Conservation (phyloP, 1,140 invertebrate species). For the Caerostris darwini region DNA sequence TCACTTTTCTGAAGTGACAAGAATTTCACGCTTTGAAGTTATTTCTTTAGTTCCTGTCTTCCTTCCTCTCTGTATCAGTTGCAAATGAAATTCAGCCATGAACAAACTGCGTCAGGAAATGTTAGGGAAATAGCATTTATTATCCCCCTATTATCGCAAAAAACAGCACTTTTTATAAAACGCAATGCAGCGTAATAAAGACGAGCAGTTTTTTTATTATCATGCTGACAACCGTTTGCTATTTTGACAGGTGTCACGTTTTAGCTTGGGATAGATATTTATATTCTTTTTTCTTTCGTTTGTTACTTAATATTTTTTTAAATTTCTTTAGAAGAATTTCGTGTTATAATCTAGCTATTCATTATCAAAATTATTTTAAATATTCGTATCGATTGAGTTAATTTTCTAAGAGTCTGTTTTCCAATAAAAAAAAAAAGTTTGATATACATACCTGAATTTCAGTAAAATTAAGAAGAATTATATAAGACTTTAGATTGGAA, state of each 20-base stretch:
- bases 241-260: neutral
- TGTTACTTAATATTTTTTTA: neutral
- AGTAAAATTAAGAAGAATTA: no score
- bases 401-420: no score
- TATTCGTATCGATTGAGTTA: no score
- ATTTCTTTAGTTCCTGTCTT: neutral
- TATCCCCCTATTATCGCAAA: neutral
- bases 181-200: slow-evolving; percentile 17
- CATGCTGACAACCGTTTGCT: neutral
- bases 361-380: no score
- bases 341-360: neutral
- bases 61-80: neutral
- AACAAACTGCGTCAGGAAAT: neutral
- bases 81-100: neutral
- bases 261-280: neutral
- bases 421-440: no score
- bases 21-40: neutral
- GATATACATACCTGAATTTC: no score
- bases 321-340: neutral
- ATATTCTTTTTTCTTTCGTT: neutral
- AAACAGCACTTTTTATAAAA: neutral
- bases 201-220: neutral
- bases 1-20: neutral
- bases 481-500: no score
- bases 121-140: neutral